A percentile compares a stretch with the other conserved stretches of the same genome.
These are phyloP conservation scores for Patagioenas fasciata DNA, from an alignment of 2,113 vertebrate genomes.

Conservation along the genomic window DNA sequence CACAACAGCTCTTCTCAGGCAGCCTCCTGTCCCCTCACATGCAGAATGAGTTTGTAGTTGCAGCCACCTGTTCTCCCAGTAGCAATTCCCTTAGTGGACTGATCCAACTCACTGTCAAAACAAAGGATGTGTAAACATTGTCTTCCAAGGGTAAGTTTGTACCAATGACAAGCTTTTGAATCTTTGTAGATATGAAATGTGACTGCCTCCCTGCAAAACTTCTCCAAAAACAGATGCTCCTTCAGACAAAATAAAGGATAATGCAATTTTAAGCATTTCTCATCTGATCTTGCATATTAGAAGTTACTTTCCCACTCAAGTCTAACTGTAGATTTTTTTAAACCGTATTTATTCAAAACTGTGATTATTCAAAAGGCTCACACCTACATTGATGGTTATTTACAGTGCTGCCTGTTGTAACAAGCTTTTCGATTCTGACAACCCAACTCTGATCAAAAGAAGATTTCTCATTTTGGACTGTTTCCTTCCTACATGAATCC, in stretches of 20 bases:
- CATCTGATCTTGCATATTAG: not conserved
- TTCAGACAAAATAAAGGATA: not conserved
- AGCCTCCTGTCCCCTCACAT: not conserved
- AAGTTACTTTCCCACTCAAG: not conserved
- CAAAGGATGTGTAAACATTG: not conserved
- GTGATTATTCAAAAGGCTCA: not conserved
- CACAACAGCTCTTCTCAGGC: not conserved
- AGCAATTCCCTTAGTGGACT: not conserved
- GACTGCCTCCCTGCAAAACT: not conserved
- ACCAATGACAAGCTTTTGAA: not conserved
- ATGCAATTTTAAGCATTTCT: not conserved
- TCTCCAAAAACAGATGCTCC: not conserved
- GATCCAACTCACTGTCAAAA: not conserved
- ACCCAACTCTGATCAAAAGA: not conserved
- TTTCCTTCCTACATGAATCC: not conserved
- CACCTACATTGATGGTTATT: not conserved
- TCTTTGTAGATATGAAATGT: not conserved
- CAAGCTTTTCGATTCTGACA: not conserved
- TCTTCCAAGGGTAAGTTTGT: not conserved
- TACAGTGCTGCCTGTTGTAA: not conserved
- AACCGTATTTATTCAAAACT: not conserved
- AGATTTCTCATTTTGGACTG: not conserved
- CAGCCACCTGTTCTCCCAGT: not conserved
- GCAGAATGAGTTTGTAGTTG: not conserved
- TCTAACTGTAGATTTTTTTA: not conserved